Evolutionary conservation across 2,797 vertebrate species (phyloP), one percentile per base, ranked within the genome.

Genomic region (Brachyalestes nurse): DNA sequence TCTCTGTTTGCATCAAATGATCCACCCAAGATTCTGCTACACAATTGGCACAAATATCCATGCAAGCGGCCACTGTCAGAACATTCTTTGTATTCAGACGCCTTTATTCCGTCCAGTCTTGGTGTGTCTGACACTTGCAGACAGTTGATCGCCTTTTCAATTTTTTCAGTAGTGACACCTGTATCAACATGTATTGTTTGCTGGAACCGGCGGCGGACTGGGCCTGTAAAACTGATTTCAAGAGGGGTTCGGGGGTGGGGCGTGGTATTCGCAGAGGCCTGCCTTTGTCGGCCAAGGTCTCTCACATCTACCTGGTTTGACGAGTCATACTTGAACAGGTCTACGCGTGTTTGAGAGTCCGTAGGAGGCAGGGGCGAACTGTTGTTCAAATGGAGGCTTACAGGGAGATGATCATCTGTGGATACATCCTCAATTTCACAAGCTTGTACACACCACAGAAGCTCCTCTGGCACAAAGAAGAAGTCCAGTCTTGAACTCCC

Each of bases 51-150:
- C n/a, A n/a, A n/a, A n/a, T n/a, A n/a, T n/a, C n/a, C n/a, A n/a
- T n/a, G n/a, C n/a, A n/a, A n/a, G n/a, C n/a, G n/a, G n/a, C n/a
- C n/a, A n/a, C n/a, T n/a, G n/a, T n/a, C n/a, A n/a, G n/a, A n/a
- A 28, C 13, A 5, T 2, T 2, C 2, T 16, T 64, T 64, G 61
- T 64, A 64, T 1, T 1, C 23, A 16, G 23, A 17, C 16, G 16
- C 61, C 17, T 0, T 28, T 64, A 13, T 64, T 64, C 14, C 28
- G 17, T 64, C 16, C 1, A 0, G 25, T 34, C 61, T 64, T 64
- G 61, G 61, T 64, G 61, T 64, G 14, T 64, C 61, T 28, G 61
- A 64, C 25, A 64, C 61, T 64, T 64, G 61, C 28, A 64, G 61
- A 64, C 28, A 34, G n/a, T n/a, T 64, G 61, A 64, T 64, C 5